phyloP scores from a whole-genome alignment of 92 coral and sea anemone species.

The Phymanthus crucifer region DNA sequence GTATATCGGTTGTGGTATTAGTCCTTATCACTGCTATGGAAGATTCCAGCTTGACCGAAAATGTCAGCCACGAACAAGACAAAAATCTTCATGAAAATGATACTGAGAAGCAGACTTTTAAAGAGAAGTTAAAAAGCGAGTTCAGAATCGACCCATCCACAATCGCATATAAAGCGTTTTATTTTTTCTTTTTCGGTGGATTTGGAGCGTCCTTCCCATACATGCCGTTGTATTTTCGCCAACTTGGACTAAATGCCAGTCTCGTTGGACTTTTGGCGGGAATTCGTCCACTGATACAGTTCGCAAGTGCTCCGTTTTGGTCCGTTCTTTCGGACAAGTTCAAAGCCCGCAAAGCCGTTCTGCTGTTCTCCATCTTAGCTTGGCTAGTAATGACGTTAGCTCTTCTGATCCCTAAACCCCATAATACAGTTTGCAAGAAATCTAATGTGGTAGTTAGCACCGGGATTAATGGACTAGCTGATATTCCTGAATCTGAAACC shows the following conservation, averaged over 20 bases:
- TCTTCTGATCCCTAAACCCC: constrained; percentile 75
- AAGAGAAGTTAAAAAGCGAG: constrained; percentile 36
- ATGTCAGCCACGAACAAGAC: constrained; percentile 6
- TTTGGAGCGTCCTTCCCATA: constrained; percentile 96
- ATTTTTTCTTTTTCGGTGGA: constrained; percentile 92
- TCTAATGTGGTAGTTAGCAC: constrained; percentile 6
- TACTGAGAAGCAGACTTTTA: constrained; percentile 12
- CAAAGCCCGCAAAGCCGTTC: constrained; percentile 82
- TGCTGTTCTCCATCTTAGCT: constrained; percentile 75
- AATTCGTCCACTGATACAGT: constrained; percentile 83
- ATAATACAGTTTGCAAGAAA: constrained; percentile 68
- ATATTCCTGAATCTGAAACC: constrained; percentile 30
- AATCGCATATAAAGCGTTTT: constrained; percentile 84
- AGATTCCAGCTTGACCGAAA: background rate
- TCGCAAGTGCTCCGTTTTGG: constrained; percentile 96
- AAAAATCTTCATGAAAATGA: constrained; percentile 18
- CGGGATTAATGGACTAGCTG: background rate
- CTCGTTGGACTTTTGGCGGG: constrained; percentile 92
- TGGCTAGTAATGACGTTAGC: constrained; percentile 96
- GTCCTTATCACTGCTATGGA: background rate
- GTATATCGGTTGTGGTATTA: too few species aligned
- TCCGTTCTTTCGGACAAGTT: constrained; percentile 84
- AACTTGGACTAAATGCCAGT: constrained; percentile 84
- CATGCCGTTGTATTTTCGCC: constrained; percentile 91
- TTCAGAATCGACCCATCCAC: constrained; percentile 61